phyloP scores from a whole-genome alignment of 2,797 vertebrate species.

The Urocyon cinereoargenteus region DNA sequence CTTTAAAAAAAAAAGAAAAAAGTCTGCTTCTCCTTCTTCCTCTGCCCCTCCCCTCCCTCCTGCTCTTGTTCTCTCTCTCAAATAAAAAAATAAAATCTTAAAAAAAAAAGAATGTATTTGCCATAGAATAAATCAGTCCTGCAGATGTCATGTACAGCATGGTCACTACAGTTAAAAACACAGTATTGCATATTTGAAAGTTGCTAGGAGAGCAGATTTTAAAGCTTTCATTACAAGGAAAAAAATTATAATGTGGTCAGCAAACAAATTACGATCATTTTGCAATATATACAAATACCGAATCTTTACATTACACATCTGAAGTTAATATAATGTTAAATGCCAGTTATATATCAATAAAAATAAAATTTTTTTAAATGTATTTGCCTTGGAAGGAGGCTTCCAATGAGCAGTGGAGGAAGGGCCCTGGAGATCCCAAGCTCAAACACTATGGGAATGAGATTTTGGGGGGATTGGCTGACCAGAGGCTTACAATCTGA shows the following conservation, averaged over 20 bases:
- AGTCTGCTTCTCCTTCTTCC: not conserved
- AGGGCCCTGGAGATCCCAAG: not conserved
- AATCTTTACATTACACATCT: not conserved
- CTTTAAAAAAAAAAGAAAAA: too few relatives aligned
- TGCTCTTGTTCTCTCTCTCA: not conserved
- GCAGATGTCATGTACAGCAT: not conserved
- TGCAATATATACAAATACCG: not conserved
- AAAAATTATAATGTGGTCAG: not conserved
- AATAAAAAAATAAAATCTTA: not conserved
- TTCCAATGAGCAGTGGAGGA: not conserved
- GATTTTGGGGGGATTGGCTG: not conserved
- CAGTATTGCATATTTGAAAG: not conserved
- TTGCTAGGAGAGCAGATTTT: not conserved
- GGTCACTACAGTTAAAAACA: not conserved
- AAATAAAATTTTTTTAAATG: not conserved
- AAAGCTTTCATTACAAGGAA: not conserved
- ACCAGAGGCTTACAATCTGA: not conserved
- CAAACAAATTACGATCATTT: not conserved
- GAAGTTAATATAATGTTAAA: not conserved
- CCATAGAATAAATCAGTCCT: not conserved
- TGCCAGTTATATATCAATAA: not conserved
- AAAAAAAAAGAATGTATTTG: not conserved
- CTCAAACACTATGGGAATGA: rapidly evolving
- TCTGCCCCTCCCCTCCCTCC: not conserved
- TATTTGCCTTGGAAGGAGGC: not conserved